Conservation (phyloP, 2,888 invertebrate genomes). For the Drosophila parthenogenetica region DNA sequence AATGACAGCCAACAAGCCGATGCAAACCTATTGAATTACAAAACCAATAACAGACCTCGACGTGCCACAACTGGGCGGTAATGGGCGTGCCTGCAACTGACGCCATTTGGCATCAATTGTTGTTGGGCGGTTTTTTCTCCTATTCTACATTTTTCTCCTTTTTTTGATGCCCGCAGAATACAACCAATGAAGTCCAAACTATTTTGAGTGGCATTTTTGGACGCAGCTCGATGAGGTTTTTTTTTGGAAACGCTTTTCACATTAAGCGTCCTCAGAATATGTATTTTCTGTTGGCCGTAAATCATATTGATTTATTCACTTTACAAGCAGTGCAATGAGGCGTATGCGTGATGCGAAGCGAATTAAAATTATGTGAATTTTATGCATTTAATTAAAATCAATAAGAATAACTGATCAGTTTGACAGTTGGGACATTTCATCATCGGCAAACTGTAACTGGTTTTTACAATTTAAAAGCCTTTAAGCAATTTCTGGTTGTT, state of each 20-base stretch:
- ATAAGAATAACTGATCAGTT: constrained; percentile 13
- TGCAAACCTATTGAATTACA: constrained; percentile 67
- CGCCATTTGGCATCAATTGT: constrained; percentile 50
- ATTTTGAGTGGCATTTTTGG: constrained; percentile 31
- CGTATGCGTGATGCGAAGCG: constrained; percentile 38
- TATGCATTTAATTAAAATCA: constrained; percentile 34
- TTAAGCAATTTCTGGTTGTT: constrained; percentile 9
- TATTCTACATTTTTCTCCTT: background rate
- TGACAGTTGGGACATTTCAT: constrained; percentile 1
- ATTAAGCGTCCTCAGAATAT: constrained; percentile 10
- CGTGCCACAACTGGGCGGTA: background rate
- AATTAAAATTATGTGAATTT: background rate
- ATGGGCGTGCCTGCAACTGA: constrained; percentile 42
- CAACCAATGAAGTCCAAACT: constrained; percentile 24
- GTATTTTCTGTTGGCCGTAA: constrained; percentile 37
- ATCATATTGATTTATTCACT: constrained; percentile 68
- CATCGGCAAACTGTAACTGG: constrained; percentile 12
- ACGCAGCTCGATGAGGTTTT: constrained; percentile 15
- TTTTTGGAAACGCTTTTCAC: constrained; percentile 48
- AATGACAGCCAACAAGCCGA: constrained; percentile 62
- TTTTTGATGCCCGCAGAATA: constrained; percentile 25
- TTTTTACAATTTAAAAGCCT: constrained; percentile 9
- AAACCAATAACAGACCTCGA: constrained; percentile 29
- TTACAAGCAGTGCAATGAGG: constrained; percentile 13
- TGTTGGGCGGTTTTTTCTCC: constrained; percentile 16